A percentile compares a stretch with the other conserved stretches of the same genome.
Conservation (phyloP, 2,797 vertebrate genomes). For the Trachurus trachurus region DNA sequence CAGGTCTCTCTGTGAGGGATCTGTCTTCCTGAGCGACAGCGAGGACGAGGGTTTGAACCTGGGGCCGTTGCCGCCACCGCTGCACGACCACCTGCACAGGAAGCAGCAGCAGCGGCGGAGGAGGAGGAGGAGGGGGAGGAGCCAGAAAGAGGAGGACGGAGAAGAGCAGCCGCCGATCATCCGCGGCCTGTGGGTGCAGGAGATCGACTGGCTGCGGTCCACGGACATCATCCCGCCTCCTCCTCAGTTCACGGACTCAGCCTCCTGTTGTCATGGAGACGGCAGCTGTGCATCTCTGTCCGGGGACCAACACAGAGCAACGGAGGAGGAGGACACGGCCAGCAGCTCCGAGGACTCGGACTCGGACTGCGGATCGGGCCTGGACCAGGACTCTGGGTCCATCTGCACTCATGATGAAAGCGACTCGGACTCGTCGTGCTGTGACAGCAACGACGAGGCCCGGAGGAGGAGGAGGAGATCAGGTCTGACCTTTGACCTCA, state of each 20-base stretch:
- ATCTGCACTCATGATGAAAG: constrained; percentile 56
- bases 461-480: neutral
- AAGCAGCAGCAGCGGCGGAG: constrained; percentile 79
- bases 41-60: constrained; percentile 78
- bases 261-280: constrained; percentile 1
- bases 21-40: constrained; percentile 47
- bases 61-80: constrained; percentile 44
- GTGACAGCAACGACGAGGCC: constrained; percentile 8
- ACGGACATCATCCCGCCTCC: constrained; percentile 72
- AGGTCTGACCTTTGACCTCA: constrained; percentile 59
- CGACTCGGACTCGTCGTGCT: constrained; percentile 62
- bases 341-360: constrained; percentile 30
- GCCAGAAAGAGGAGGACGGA: constrained; percentile 35
- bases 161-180: constrained; percentile 78
- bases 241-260: constrained; percentile 71
- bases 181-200: constrained; percentile 88
- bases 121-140: constrained; percentile 29
- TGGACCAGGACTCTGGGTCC: constrained; percentile 50
- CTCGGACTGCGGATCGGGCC: constrained; percentile 31
- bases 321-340: constrained; percentile 15
- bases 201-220: constrained; percentile 84
- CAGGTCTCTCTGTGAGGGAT: constrained; percentile 48
- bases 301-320: constrained; percentile 5
- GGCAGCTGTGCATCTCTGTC: constrained; percentile 5
- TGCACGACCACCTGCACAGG: constrained; percentile 77